Evolutionary conservation across 2,888 invertebrate genomes (phyloP), one percentile per base, ranked within the genome.

Genomic region (Agriopis leucophaearia): DNA sequence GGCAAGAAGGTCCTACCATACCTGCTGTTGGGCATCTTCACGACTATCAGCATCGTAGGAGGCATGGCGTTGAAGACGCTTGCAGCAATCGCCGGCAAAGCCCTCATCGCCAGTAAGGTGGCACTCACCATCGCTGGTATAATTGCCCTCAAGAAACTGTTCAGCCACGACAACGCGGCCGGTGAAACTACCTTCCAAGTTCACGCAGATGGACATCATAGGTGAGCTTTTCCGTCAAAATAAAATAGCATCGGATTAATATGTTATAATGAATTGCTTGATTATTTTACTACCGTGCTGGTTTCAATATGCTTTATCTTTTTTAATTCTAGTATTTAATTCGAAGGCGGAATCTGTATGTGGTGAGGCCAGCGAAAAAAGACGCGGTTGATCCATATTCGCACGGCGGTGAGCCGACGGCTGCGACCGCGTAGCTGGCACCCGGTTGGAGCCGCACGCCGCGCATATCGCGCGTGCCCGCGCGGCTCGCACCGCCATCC

Each of bases 91-190:
- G 96, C 96, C 56, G 96, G 96, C 55, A 96, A 96, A 85, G 96
- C 96, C 44, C 91, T 96, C 72, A 95, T 96, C 71, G 96, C 96
- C 75, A 96, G 96, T 84, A 96, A 96, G 85, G 95, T 96, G 56
- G 96, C 96, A 1, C 87, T 96, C 66, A 96, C 96, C 69, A 96
- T 96, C 77, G 96, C 96, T 70, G 95, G 96, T 63, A 96, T 96
- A 67, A 96, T 96, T 77, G 96, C 95, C 27, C 87, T 96, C 76
- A 96, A 96, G 91, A 96, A 96, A 85, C 92, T 96, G 74, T 96
- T 96, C 90, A 95, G 96, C 70, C 95, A 96, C 73, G 96, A 96
- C 74, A 90, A 93, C 73, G 89, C 94, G 71, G 94, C 95, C 70
- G 95, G 95, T 72, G 95, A 95, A 83, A 94, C 95, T 54, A 95